A percentile compares a stretch with the other conserved stretches of the same genome.
phyloP scores from a whole-genome alignment of 2,797 vertebrate genomes.

The Taeniopygia guttata region DNA sequence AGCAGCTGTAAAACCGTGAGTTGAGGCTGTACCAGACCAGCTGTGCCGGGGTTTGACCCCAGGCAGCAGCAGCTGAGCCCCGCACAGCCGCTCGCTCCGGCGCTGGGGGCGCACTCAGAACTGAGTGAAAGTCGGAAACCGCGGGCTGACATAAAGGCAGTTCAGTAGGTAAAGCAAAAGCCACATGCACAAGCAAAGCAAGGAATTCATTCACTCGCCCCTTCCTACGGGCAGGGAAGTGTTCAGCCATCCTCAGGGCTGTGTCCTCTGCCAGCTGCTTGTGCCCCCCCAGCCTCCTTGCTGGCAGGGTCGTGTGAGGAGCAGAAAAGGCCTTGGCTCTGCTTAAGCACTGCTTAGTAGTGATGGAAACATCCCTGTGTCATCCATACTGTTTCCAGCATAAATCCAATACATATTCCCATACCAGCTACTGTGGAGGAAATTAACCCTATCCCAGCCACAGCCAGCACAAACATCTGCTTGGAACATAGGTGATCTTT shows the following conservation, averaged over 20 bases:
- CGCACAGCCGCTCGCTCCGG: accelerated
- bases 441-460: not conserved
- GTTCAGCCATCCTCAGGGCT: not conserved
- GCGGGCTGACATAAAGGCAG: not conserved
- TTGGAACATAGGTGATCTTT: not conserved
- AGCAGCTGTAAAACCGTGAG: not conserved
- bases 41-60: not conserved
- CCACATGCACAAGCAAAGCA: not conserved
- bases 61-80: not conserved
- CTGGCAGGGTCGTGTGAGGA: not conserved
- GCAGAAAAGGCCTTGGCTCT: not conserved
- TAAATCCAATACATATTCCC: not conserved
- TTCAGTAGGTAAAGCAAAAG: not conserved
- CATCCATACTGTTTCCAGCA: not conserved
- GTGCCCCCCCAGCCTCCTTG: not conserved
- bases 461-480: not conserved
- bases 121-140: not conserved
- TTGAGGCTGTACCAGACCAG: not conserved
- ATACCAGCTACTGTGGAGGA: too few relatives aligned
- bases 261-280: not conserved
- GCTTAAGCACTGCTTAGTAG: not conserved
- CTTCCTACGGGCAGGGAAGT: not conserved
- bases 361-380: not conserved
- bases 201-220: not conserved
- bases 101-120: not conserved